Percentiles rank a stretch among this genome's conserved stretches.
These are phyloP conservation scores for Cheilosia grossa DNA, from an alignment of 2,888 invertebrate genomes.

Conservation along the genomic window DNA sequence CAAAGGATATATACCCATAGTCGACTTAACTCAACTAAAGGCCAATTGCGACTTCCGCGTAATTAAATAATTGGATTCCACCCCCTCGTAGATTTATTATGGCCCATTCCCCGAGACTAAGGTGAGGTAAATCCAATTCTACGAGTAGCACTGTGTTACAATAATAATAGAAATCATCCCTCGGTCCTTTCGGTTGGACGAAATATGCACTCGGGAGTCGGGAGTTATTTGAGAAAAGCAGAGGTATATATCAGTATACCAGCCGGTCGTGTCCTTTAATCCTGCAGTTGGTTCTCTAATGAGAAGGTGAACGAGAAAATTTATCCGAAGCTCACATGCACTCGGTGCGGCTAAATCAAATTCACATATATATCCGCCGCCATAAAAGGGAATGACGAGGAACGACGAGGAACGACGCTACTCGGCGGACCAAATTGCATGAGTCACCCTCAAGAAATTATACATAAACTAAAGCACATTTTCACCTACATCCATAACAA, in stretches of 20 bases:
- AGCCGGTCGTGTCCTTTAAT: constrained; percentile 26
- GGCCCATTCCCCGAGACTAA: constrained; percentile 3
- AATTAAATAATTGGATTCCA: constrained; percentile 22
- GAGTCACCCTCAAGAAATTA: constrained; percentile 42
- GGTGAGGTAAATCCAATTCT: not conserved
- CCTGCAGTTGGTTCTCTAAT: constrained; percentile 26
- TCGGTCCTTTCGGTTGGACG: not conserved
- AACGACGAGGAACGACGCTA: constrained; percentile 20
- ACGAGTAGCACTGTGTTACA: not conserved
- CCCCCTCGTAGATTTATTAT: constrained; percentile 19
- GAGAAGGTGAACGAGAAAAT: constrained; percentile 35
- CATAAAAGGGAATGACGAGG: constrained; percentile 30
- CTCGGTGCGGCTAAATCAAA: constrained; percentile 21
- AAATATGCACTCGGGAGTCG: constrained; percentile 4
- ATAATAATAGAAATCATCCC: constrained; percentile 5
- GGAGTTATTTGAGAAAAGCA: not conserved
- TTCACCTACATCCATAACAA: not conserved
- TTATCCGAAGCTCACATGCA: constrained; percentile 23
- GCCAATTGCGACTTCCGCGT: constrained; percentile 28
- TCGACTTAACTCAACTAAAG: constrained; percentile 20
- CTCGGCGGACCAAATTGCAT: constrained; percentile 40
- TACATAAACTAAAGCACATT: not conserved
- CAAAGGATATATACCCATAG: not conserved
- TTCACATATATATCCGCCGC: constrained; percentile 19
- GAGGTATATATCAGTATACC: not conserved